Evolutionary conservation across 2,797 vertebrate genomes (phyloP).

Genomic region (Tokudaia tokunoshimensis): DNA sequence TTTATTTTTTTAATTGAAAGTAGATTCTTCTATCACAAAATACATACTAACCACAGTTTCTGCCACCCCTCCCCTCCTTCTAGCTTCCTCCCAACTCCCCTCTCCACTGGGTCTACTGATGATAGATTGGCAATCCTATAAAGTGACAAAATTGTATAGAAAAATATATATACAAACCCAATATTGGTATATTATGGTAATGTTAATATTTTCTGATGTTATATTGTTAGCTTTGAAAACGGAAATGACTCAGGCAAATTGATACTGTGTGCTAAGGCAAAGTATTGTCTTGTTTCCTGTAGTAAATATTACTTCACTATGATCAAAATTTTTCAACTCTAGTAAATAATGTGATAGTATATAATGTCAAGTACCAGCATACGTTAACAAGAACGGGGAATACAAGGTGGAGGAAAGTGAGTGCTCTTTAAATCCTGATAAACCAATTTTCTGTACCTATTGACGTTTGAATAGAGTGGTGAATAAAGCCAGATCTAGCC

Average conservation of each 20-base stretch:
- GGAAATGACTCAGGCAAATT: background rate
- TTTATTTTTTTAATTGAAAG: background rate
- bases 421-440: background rate
- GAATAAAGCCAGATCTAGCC: background rate
- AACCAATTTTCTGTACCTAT: background rate
- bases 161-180: background rate
- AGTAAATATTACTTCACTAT: background rate
- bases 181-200: background rate
- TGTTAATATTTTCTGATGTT: background rate
- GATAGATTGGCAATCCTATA: background rate
- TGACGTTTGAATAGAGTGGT: background rate
- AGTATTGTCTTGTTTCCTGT: background rate
- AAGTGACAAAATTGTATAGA: background rate
- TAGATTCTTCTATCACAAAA: background rate
- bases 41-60: background rate
- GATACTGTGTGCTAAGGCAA: background rate
- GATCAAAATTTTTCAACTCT: background rate
- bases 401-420: background rate
- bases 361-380: background rate
- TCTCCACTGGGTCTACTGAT: too few relatives aligned
- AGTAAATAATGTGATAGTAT: background rate
- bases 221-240: background rate
- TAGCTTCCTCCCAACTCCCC: background rate
- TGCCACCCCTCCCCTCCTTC: too few relatives aligned
- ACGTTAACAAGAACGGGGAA: background rate